phyloP scores from a whole-genome alignment of 2,113 vertebrate genomes.

The Ophiodon elongatus region DNA sequence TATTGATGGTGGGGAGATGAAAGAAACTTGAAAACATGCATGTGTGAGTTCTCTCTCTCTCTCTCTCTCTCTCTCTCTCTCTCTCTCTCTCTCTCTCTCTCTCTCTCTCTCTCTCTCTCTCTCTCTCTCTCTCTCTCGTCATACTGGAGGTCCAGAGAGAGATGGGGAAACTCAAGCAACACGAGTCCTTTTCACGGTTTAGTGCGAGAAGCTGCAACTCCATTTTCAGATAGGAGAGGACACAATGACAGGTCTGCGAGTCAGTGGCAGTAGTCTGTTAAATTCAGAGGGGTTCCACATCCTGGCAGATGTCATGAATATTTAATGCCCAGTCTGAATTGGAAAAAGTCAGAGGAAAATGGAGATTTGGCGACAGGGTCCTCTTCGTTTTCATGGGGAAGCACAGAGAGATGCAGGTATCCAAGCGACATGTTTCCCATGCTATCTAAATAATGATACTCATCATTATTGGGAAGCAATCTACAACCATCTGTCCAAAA shows the following conservation, averaged over 20 bases:
- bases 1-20: neutral
- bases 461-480: neutral
- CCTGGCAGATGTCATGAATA: slow-evolving; percentile 56
- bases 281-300: slow-evolving; percentile 51
- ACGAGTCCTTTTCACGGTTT: slow-evolving; percentile 39
- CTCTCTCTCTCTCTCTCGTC: neutral
- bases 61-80: neutral
- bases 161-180: slow-evolving; percentile 31
- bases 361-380: slow-evolving; percentile 21
- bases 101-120: too few relatives aligned
- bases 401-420: neutral
- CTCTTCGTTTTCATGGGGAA: neutral
- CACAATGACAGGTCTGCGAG: slow-evolving; percentile 51
- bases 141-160: neutral
- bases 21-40: neutral
- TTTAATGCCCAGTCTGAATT: slow-evolving; percentile 49
- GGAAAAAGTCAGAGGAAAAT: slow-evolving; percentile 37
- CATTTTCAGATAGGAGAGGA: slow-evolving; percentile 50
- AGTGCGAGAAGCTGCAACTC: slow-evolving; percentile 28
- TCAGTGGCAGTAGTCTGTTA: slow-evolving; percentile 55
- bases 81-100: neutral
- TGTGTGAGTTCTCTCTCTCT: too few relatives aligned
- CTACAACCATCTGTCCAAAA: neutral
- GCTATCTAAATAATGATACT: too few relatives aligned
- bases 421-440: neutral